Base-by-base conservation (phyloP, 2,113 vertebrate species). In the Podocnemis expansa region DNA sequence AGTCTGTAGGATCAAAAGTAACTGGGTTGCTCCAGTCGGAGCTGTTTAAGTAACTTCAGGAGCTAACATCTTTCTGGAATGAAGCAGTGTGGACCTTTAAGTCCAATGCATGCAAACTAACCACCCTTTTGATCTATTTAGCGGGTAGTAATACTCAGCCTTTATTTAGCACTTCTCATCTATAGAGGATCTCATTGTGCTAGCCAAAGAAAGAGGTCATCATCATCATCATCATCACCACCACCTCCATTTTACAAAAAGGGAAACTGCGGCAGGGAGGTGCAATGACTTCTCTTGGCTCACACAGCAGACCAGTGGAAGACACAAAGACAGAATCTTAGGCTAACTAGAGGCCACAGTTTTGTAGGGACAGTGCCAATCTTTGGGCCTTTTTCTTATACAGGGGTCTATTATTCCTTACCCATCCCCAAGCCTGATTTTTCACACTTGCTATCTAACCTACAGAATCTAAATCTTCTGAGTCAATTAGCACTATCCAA, bases 1-100 rank as follows among this genome's bases (percentile, higher is more conserved):
- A 88, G 70, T 75, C 63, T 88, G 3, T 54, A 92, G 24, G 21
- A 89, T 67, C 80, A 94, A 67, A 95, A 95, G 89, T 84, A 95
- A 67, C 45, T 78, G 45, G 10, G 56, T 96, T 79, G 83, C 85
- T 88, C 49, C 58, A 85, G 85, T 84, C 41, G 13, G 41, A 45
- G 49, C n/a, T 95, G 27, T 5, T 67, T 45, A 93, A 85, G 89
- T 70, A 75, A 87, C 84, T 78, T 91, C 16, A 84, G 79, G 16
- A 49, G 45, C 80, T 85, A 56, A 8, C 49, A 17, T 9, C 45
- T 80, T 78, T 80, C 78, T 49, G 17, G 45, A 82, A 19, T 8
- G 80, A 94, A 92, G 51, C 31, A 88, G 24, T 5, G 63, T 88
- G 60, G 7, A 76, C 34, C 58, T 47, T 43, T 55, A 55, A 76